Percentiles rank a stretch among this genome's conserved stretches.
These are phyloP conservation scores for Dendrocopos noguchii DNA, from an alignment of 2,113 vertebrate genomes.

Conservation along the genomic window DNA sequence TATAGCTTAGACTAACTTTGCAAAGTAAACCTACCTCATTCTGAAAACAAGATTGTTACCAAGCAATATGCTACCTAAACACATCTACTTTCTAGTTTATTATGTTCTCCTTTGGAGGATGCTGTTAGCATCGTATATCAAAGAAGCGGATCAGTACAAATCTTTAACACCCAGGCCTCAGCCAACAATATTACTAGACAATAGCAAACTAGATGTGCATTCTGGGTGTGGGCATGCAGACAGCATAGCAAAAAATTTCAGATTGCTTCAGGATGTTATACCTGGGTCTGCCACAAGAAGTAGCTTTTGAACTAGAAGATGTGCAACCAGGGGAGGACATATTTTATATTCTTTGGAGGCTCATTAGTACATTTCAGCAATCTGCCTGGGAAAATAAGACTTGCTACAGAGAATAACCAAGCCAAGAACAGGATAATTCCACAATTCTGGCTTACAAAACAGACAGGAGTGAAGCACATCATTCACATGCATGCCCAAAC, in stretches of 20 bases:
- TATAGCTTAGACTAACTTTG: neutral
- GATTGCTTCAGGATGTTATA: neutral
- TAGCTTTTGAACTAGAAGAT: slow-evolving; percentile 34
- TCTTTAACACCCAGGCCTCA: neutral
- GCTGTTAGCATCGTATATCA: neutral
- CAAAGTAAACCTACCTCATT: neutral
- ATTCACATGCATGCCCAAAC: slow-evolving; percentile 8
- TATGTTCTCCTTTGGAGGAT: neutral
- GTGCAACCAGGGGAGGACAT: neutral
- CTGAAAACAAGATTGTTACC: neutral
- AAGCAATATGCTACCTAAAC: neutral
- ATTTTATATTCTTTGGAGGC: slow-evolving; percentile 3
- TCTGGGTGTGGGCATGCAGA: neutral
- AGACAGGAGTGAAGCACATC: neutral
- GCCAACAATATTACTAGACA: neutral
- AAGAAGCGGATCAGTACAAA: neutral
- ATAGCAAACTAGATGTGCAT: neutral
- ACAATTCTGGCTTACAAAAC: neutral
- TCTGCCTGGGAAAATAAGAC: slow-evolving; percentile 27
- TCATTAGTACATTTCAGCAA: slow-evolving; percentile 41
- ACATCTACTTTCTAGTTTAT: neutral
- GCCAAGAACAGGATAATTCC: slow-evolving; percentile 16
- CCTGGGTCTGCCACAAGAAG: slow-evolving; percentile 28
- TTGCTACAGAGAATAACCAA: neutral
- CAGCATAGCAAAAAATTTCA: neutral